Conservation (phyloP, 2,797 vertebrate genomes). For the Rhinophrynus dorsalis region DNA sequence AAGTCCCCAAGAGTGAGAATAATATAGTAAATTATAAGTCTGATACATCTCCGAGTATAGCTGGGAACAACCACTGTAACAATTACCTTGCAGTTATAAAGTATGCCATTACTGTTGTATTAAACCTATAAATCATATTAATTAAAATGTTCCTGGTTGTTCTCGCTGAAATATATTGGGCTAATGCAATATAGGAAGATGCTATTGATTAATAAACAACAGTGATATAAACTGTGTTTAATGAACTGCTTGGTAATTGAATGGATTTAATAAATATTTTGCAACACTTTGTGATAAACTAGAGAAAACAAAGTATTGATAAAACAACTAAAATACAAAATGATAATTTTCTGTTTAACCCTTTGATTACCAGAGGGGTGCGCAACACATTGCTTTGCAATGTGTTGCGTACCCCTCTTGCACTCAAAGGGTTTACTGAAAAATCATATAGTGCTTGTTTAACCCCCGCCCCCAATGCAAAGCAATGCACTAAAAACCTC, state of each 20-base stretch:
- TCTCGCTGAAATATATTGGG: conserved; percentile 5
- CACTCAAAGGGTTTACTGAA: no score
- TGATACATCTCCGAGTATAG: no score
- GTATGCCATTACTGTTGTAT: no score
- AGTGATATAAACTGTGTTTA: conserved; percentile 19
- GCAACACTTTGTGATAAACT: neutral
- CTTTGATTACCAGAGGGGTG: no score
- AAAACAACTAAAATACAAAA: neutral
- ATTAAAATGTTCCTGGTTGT: conserved; percentile 39
- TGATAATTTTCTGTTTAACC: neutral
- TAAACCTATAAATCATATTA: conserved; percentile 25
- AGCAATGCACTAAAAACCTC: no score
- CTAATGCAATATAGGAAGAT: conserved; percentile 4
- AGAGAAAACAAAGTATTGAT: conserved; percentile 5
- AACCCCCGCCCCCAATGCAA: no score
- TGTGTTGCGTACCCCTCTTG: no score
- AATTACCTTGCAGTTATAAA: no score
- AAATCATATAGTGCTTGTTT: neutral
- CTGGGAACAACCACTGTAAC: no score
- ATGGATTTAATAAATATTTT: conserved; percentile 11
- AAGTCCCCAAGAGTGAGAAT: no score
- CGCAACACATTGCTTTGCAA: no score
- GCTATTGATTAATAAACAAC: conserved; percentile 3
- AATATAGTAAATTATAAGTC: no score
- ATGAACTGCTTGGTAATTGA: conserved; percentile 28